Base-by-base conservation (phyloP, 2,113 vertebrate species). In the Saguinus midas region DNA sequence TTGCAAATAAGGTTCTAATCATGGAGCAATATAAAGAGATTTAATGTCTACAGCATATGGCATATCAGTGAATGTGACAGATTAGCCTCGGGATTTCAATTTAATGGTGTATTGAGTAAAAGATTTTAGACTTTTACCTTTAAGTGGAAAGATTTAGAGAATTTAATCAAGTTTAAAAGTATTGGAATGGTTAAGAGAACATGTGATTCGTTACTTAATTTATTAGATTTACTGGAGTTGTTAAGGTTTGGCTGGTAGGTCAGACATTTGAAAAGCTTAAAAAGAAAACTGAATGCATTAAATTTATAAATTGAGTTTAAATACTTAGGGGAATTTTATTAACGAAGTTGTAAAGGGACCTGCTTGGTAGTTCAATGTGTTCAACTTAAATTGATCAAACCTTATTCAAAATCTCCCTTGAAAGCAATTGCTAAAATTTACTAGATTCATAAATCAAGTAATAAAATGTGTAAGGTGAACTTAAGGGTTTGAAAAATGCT, bases 381-480 rank as follows among this genome's bases (percentile, higher is more conserved):
- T 96, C 92, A 90, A 96, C 43, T 87, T 87, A 95, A 93, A 96
- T 85, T 82, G 70, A 92, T 96, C 94, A 90, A 97, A 95, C 87
- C 87, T 96, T 94, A 97, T 84, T 96, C 90, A 96, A 96, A 96
- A 16, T 27, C 66, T 97, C 92, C 92, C 91, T 87, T 96, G 95
- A 96, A 97, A 97, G 96, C 72, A 94, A 97, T 40, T 96, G 90
- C 94, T 96, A 97, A 97, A 97, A 96, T 97, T 95, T 95, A 96
- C 92, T 95, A 89, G 96, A 75, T 96, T 93, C 92, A 90, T 90
- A 90, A 97, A 96, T 97, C 90, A 97, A 97, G 96, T 96, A 85
- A 95, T 83, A 93, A 96, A 94, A 70, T 91, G 5, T 84, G 11
- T 92, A 96, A 96, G 83, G 80, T 97, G 45, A 95, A 90, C 11